Conservation (phyloP, 1,140 invertebrate species). For the Nebria ingens region DNA sequence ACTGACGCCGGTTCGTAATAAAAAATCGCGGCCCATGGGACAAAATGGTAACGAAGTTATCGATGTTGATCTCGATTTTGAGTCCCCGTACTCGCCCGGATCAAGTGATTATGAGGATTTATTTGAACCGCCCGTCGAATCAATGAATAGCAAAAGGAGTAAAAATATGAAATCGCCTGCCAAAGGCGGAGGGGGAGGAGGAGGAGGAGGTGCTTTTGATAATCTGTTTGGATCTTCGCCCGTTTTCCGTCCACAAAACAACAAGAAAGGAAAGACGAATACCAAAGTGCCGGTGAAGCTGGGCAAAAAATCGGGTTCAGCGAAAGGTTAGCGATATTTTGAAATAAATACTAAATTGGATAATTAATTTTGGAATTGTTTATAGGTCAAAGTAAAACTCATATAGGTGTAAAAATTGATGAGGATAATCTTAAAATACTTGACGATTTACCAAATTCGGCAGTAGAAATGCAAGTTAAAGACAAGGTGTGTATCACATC, state of each 20-base stretch:
- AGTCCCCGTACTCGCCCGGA: conserved; percentile 76
- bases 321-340: conserved; percentile 19
- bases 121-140: conserved; percentile 65
- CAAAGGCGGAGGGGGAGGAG: too few relatives aligned
- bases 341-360: neutral
- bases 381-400: conserved; percentile 41
- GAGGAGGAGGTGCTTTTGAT: conserved; percentile 46
- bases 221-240: conserved; percentile 42
- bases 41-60: conserved; percentile 28
- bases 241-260: conserved; percentile 29
- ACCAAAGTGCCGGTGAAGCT: conserved; percentile 38
- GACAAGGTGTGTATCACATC: conserved; percentile 90
- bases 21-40: conserved; percentile 16
- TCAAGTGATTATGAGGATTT: conserved; percentile 75
- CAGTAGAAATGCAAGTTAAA: conserved; percentile 91
- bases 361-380: neutral
- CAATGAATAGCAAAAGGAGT: conserved; percentile 16
- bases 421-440: conserved; percentile 68
- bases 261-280: conserved; percentile 23
- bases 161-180: conserved; percentile 26
- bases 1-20: conserved; percentile 11
- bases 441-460: conserved; percentile 83
- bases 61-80: conserved; percentile 57
- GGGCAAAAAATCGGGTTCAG: conserved; percentile 33
- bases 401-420: conserved; percentile 58